Conservation (phyloP, 2,888 invertebrate genomes). For the Drosophila robusta region DNA sequence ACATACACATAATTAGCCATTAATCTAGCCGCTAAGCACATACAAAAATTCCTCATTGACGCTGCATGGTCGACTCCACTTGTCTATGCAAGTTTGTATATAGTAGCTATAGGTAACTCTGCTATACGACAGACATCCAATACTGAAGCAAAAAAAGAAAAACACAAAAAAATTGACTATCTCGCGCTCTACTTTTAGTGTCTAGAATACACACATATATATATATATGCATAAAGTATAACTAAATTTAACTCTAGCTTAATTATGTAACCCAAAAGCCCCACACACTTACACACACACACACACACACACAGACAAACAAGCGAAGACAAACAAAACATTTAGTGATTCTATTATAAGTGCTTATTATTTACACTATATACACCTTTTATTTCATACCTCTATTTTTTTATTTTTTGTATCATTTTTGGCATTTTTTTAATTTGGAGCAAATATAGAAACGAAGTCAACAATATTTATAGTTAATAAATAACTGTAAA, state of each 20-base stretch:
- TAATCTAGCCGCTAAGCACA: conserved; percentile 34
- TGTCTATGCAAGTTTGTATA: conserved; percentile 78
- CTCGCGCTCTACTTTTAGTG: conserved; percentile 68
- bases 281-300: conserved; percentile 61
- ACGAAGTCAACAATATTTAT: conserved; percentile 70
- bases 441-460: conserved; percentile 57
- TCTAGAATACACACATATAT: conserved; percentile 32
- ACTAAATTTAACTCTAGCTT: conserved; percentile 70
- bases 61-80: conserved; percentile 57
- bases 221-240: conserved; percentile 38
- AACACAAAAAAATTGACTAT: conserved; percentile 67
- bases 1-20: conserved; percentile 34
- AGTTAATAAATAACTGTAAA: conserved; percentile 54
- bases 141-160: conserved; percentile 14
- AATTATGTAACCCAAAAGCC: conserved; percentile 55
- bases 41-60: conserved; percentile 69
- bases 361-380: conserved; percentile 57
- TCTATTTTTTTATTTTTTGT: conserved; percentile 33
- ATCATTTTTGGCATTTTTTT: conserved; percentile 55
- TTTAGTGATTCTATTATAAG: conserved; percentile 82
- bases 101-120: conserved; percentile 63
- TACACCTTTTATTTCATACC: conserved; percentile 41
- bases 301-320: conserved; percentile 67
- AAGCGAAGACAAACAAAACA: conserved; percentile 74
- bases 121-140: conserved; percentile 45